Percentiles rank a stretch among this genome's conserved stretches.
Conservation (phyloP, 2,113 vertebrate species). For the Syngnathus floridae region DNA sequence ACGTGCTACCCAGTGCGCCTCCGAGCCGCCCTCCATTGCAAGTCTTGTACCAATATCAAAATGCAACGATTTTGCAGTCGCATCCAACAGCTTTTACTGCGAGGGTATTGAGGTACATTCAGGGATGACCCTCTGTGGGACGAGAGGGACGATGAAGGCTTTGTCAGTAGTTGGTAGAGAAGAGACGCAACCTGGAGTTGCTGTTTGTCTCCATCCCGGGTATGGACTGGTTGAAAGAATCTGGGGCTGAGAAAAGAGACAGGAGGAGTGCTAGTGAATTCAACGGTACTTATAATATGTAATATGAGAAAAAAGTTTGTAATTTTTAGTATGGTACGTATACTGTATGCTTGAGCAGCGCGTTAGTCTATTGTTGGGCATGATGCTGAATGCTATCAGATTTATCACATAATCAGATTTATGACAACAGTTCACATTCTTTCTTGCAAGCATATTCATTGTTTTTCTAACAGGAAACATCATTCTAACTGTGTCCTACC, state of each 20-base stretch:
- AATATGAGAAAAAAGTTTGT: background rate
- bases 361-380: too few relatives aligned
- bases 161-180: slow-evolving; percentile 73
- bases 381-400: too few relatives aligned
- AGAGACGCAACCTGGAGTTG: slow-evolving; percentile 67
- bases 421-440: too few relatives aligned
- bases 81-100: slow-evolving; percentile 6
- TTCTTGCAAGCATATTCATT: too few relatives aligned
- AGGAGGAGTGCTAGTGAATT: background rate
- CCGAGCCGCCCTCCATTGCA: background rate
- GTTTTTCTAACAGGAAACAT: background rate
- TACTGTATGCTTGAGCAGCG: too few relatives aligned
- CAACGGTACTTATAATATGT: background rate
- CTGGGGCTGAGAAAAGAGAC: slow-evolving; percentile 31
- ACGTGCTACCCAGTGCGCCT: too few relatives aligned
- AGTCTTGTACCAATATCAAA: slow-evolving; percentile 14
- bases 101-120: slow-evolving; percentile 50
- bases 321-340: too few relatives aligned
- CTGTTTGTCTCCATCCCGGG: slow-evolving; percentile 38
- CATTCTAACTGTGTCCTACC: slow-evolving; percentile 44
- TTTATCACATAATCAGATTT: too few relatives aligned
- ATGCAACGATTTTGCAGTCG: slow-evolving; percentile 16
- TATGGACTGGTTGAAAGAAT: slow-evolving; percentile 46
- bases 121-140: slow-evolving; percentile 15
- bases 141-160: slow-evolving; percentile 1